Evolutionary conservation across 2,888 invertebrate genomes (phyloP).

Genomic region (Brachyptera putata): DNA sequence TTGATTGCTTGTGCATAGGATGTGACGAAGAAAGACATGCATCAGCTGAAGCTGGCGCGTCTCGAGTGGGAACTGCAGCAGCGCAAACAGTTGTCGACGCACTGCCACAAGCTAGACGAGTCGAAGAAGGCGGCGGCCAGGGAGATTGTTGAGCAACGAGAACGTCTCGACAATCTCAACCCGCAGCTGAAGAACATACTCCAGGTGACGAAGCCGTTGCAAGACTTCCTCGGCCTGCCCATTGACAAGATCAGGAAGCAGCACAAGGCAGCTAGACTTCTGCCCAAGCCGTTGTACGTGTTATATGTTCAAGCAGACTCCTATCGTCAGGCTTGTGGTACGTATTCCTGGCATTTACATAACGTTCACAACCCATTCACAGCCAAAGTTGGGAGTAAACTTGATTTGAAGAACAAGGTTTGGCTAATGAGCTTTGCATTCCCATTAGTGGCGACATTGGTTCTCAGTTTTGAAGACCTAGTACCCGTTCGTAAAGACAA

Average conservation of each 20-base stretch:
- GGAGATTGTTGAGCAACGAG: conserved; percentile 69
- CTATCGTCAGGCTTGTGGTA: conserved; percentile 72
- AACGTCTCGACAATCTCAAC: conserved; percentile 73
- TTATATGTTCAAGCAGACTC: conserved; percentile 81
- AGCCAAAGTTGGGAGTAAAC: too few species aligned
- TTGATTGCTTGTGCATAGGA: too few species aligned
- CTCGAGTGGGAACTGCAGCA: conserved; percentile 90
- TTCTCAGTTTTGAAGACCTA: too few species aligned
- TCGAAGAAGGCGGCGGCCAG: conserved; percentile 72
- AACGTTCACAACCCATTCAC: too few species aligned
- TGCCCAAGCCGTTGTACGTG: conserved; percentile 80
- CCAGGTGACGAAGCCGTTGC: conserved; percentile 80
- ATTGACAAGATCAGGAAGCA: conserved; percentile 75
- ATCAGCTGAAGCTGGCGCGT: conserved; percentile 77
- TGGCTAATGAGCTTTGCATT: too few species aligned
- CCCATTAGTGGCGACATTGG: too few species aligned
- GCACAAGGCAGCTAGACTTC: conserved; percentile 65
- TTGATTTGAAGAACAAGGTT: too few species aligned
- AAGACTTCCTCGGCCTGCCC: conserved; percentile 78
- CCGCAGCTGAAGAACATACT: conserved; percentile 71
- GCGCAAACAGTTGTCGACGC: conserved; percentile 73
- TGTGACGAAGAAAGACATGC: conserved; percentile 63
- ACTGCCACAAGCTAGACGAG: conserved; percentile 69
- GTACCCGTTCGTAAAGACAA: too few species aligned
- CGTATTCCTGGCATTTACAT: conserved; percentile 38